phyloP scores from a whole-genome alignment of 2,797 vertebrate genomes.

The Pangasius larnaudii region DNA sequence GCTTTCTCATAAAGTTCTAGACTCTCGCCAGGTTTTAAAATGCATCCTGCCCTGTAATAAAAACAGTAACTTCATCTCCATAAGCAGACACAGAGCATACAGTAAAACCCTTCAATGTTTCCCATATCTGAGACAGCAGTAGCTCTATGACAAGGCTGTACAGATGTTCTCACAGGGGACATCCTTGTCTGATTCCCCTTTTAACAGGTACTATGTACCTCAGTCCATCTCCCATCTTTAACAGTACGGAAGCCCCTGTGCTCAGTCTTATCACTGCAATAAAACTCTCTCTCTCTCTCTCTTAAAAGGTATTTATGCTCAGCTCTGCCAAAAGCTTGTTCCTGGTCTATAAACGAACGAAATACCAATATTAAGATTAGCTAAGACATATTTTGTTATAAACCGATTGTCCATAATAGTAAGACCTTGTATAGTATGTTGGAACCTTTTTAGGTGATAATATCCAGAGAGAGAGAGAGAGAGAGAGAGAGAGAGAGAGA shows the following conservation, averaged over 20 bases:
- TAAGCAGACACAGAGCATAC: not conserved
- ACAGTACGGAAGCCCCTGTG: not conserved
- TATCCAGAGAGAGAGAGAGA: not conserved
- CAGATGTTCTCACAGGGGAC: not conserved
- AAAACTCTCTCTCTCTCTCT: not conserved
- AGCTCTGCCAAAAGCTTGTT: not conserved
- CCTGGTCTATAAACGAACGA: not conserved
- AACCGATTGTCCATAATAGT: not conserved
- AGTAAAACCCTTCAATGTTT: not conserved
- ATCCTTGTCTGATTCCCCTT: not conserved
- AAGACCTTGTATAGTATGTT: not conserved
- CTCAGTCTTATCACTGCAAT: not conserved
- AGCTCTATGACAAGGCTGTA: not conserved
- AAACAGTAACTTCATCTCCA: not conserved
- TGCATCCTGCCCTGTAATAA: not conserved
- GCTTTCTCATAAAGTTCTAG: not conserved
- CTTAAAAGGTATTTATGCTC: not conserved
- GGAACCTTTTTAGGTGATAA: not conserved
- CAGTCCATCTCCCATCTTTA: not conserved
- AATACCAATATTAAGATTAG: not conserved
- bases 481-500: constrained; percentile 10
- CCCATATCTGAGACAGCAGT: not conserved
- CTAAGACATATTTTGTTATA: not conserved
- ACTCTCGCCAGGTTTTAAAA: not conserved
- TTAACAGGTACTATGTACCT: not conserved